Conservation (phyloP, 2,113 vertebrate species). For the Apaloderma vittatum region DNA sequence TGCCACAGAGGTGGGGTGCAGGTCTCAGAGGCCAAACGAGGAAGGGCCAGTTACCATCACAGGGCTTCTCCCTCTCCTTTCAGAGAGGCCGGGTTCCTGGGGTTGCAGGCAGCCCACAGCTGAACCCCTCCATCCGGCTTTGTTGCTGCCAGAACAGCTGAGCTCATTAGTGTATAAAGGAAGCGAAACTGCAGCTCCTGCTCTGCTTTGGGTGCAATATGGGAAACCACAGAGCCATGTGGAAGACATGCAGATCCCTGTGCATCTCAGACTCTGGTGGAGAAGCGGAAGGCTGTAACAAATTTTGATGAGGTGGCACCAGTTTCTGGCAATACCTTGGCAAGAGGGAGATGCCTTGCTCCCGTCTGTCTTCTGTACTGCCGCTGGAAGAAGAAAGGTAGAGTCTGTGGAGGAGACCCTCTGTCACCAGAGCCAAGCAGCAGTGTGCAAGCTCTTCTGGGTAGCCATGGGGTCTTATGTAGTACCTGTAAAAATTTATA, state of each 20-base stretch:
- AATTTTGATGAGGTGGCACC: background rate
- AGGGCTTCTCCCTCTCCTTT: background rate
- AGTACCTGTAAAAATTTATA: background rate
- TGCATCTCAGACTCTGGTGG: fast-evolving
- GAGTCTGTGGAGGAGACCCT: background rate
- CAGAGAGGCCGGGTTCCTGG: background rate
- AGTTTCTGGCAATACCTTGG: background rate
- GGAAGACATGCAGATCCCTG: background rate
- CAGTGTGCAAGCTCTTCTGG: background rate
- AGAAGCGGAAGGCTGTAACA: background rate
- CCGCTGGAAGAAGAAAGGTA: background rate
- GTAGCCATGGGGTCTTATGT: background rate
- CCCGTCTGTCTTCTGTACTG: fast-evolving
- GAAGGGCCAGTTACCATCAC: background rate
- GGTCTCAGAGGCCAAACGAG: background rate
- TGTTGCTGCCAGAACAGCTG: slow-evolving; percentile 34
- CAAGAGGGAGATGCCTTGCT: background rate
- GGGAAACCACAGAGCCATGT: background rate
- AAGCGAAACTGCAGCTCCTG: background rate
- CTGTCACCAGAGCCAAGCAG: background rate
- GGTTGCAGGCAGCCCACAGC: background rate
- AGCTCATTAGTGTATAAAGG: slow-evolving; percentile 7
- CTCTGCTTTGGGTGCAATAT: background rate
- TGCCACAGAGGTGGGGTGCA: fast-evolving
- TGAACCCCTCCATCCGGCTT: background rate